A percentile compares a stretch with the other conserved stretches of the same genome.
phyloP scores from a whole-genome alignment of 2,888 invertebrate genomes.

The Acrocera orbiculus region DNA sequence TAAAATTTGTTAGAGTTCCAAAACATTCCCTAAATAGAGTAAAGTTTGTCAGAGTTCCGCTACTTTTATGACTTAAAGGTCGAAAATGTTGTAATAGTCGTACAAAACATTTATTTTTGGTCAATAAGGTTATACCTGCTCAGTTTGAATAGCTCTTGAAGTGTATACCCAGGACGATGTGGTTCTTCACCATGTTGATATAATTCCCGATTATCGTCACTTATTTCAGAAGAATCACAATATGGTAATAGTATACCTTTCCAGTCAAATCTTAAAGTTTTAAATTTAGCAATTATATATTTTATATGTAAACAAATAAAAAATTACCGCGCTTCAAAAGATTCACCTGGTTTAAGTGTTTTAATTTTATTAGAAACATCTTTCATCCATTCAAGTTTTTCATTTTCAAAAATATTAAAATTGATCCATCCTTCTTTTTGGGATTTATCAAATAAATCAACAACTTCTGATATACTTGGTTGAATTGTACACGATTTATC shows the following conservation, averaged over 20 bases:
- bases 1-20: too few relatives aligned
- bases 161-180: conserved; percentile 73
- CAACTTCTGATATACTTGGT: too few relatives aligned
- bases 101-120: background rate
- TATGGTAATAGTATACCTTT: conserved; percentile 61
- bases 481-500: too few relatives aligned
- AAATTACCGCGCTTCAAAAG: conserved; percentile 67
- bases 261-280: conserved; percentile 60
- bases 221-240: conserved; percentile 38
- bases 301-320: too few relatives aligned
- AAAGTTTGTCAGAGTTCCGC: too few relatives aligned
- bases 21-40: too few relatives aligned
- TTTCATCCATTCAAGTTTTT: conserved; percentile 81
- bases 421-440: conserved; percentile 58
- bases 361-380: conserved; percentile 42
- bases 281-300: conserved; percentile 6
- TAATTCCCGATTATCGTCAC: conserved; percentile 42
- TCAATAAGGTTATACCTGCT: conserved; percentile 32
- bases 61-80: too few relatives aligned
- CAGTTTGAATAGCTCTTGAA: conserved; percentile 73
- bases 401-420: conserved; percentile 70
- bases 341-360: conserved; percentile 36
- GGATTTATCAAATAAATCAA: conserved; percentile 40
- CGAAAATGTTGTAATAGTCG: background rate
- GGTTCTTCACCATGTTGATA: conserved; percentile 92